Conservation (phyloP, 2,113 vertebrate genomes). For the Brevimyrus niger region DNA sequence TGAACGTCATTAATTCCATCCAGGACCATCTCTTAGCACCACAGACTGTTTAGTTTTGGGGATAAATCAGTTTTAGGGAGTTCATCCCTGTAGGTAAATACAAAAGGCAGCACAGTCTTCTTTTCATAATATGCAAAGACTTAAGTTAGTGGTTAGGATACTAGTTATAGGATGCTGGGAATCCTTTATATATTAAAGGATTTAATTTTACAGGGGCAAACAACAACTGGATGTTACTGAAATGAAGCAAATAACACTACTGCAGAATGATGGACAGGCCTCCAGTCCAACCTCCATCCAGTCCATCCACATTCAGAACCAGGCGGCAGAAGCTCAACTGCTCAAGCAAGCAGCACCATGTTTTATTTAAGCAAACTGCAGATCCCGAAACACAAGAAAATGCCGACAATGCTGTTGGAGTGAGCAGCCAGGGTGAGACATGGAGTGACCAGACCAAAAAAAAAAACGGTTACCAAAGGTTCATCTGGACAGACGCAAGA, state of each 20-base stretch:
- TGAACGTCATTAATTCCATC: constrained; percentile 25
- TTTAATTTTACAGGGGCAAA: not conserved
- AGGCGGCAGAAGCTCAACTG: not conserved
- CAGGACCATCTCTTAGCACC: constrained; percentile 29
- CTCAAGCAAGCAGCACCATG: not conserved
- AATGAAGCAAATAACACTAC: not conserved
- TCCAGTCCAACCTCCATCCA: not conserved
- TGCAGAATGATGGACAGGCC: not conserved
- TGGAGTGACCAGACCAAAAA: constrained; percentile 27
- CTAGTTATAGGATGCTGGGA: not conserved
- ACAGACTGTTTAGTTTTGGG: constrained; percentile 11
- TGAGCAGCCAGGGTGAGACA: not conserved
- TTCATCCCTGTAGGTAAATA: constrained; percentile 49
- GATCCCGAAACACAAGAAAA: not conserved
- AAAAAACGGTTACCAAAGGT: constrained; percentile 24
- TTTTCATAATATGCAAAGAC: not conserved
- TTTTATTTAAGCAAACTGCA: not conserved
- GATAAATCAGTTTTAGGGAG: constrained; percentile 45
- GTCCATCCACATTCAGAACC: not conserved
- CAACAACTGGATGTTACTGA: not conserved
- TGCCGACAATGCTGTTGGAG: not conserved
- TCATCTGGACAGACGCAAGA: too few relatives aligned
- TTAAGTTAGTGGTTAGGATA: not conserved
- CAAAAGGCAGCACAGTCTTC: constrained; percentile 26
- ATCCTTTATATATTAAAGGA: not conserved